Evolutionary conservation across 2,888 invertebrate genomes (phyloP), one percentile per base, ranked within the genome.

Genomic region (Callimorpha dominula): DNA sequence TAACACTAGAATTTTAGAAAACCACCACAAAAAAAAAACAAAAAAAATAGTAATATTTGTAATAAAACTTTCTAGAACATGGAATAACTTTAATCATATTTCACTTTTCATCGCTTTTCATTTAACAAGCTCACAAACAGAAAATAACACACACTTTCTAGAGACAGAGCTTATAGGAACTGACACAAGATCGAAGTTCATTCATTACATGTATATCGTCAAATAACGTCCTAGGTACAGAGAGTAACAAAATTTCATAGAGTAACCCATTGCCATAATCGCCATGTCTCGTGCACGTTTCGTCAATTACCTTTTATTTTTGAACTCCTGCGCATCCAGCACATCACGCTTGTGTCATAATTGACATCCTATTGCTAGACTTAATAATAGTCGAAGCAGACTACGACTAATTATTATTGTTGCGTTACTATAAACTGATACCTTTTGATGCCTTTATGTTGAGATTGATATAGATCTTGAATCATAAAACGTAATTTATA

Each of bases 231-330:
- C 14, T 2, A 31, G 7, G 1, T 57, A 14, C 31, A 31, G 0
- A 20, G n/a, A 20, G 20, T 60, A 31, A 60, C 14, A 60, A 31
- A 31, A 14, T 31, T 4, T 31, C 31, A 31, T 31, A 60, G 31
- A 60, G 14, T 60, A 31, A 60, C 6, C 60, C 71, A 81, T 87
- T 86, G 85, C 84, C 82, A 86, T 86, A 87, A 85, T 86, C 87
- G 84, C 87, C 87, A 79, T 75, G 77, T 89, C 82, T 87, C 90
- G 91, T 91, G 91, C 92, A 92, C 90, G 88, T 77, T 81, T 79
- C 75, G 72, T 83, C 81, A 78, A 52, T 79, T 75, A 46, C 71
- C 77, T 65, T 82, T 81, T 83, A 42, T 82, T 81, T 82, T 77
- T 65, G 40, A 70, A 78, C 74, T 80, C 79, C 79, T 66, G 65